phyloP scores from a whole-genome alignment of 2,113 vertebrate genomes.

The Tympanuchus pallidicinctus region DNA sequence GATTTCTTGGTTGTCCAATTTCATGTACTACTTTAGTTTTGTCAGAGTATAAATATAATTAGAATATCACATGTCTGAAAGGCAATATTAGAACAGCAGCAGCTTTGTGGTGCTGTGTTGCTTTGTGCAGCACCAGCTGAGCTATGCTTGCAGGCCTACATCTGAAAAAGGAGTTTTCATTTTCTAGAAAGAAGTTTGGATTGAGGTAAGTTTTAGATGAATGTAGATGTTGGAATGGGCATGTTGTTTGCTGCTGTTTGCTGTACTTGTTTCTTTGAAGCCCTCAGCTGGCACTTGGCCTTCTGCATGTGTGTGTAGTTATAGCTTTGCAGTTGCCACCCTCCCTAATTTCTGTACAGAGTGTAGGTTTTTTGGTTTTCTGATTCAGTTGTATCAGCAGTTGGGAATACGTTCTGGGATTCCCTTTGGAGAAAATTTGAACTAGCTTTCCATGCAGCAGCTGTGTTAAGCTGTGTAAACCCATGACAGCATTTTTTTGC shows the following conservation, averaged over 20 bases:
- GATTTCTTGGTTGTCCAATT: background rate
- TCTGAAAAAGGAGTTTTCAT: background rate
- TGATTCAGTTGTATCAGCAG: background rate
- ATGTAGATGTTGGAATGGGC: background rate
- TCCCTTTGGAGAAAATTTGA: background rate
- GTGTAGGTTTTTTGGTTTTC: background rate
- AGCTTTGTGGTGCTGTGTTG: background rate
- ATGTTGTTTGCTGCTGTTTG: background rate
- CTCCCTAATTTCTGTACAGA: background rate
- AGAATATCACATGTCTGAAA: background rate
- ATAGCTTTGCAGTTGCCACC: background rate
- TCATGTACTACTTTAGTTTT: background rate
- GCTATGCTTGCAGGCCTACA: background rate
- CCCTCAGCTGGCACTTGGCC: background rate
- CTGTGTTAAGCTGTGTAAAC: background rate
- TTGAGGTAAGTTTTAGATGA: background rate
- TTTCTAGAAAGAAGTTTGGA: background rate
- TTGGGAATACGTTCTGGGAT: background rate
- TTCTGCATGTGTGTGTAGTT: fast-evolving
- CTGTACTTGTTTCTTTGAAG: fast-evolving
- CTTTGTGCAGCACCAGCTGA: background rate
- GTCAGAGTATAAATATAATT: background rate
- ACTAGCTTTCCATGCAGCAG: background rate
- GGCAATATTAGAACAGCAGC: background rate
- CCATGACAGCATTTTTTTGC: background rate